These are phyloP conservation scores for Narcine bancroftii DNA, from an alignment of 2,113 vertebrate species.

Conservation along the genomic window DNA sequence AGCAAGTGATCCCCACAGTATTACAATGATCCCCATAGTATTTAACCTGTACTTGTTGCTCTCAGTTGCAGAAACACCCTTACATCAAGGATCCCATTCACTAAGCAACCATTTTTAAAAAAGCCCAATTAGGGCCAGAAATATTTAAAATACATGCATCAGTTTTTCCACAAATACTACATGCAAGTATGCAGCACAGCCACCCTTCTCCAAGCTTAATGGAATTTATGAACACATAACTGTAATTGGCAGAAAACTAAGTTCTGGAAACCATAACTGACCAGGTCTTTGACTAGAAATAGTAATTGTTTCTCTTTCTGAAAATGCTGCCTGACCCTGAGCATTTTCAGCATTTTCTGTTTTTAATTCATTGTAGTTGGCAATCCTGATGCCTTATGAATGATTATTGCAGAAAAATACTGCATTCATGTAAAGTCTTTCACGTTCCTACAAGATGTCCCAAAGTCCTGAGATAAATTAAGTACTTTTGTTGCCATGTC, in stretches of 20 bases:
- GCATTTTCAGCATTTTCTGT: too few species aligned
- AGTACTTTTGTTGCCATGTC: too few species aligned
- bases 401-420: too few species aligned
- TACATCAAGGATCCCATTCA: neutral
- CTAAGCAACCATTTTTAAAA: neutral
- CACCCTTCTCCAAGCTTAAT: neutral
- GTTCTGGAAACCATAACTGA: too few species aligned
- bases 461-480: too few species aligned
- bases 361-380: too few species aligned
- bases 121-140: neutral
- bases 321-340: too few species aligned
- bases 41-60: neutral
- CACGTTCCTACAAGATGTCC: too few species aligned
- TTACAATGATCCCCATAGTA: neutral
- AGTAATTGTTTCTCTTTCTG: too few species aligned
- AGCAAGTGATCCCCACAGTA: neutral
- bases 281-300: too few species aligned
- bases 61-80: neutral
- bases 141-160: neutral
- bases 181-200: neutral
- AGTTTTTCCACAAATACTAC: neutral
- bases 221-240: neutral
- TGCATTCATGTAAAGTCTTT: too few species aligned
- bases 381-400: too few species aligned
- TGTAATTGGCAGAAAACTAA: neutral